Evolutionary conservation across 2,113 vertebrate species (phyloP).

Genomic region (Saccopteryx leptura): DNA sequence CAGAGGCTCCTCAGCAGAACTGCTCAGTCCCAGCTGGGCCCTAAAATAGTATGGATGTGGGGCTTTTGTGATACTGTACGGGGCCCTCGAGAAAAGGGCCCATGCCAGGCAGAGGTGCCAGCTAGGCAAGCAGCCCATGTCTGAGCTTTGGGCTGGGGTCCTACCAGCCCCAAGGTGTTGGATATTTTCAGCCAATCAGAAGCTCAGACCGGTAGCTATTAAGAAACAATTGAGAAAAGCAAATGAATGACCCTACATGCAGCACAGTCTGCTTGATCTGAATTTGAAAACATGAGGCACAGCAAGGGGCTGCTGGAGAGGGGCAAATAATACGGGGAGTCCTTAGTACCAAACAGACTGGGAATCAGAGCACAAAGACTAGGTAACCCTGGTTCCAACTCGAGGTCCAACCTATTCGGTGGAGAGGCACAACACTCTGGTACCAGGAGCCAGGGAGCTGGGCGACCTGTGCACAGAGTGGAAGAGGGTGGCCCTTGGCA

Average conservation of each 20-base stretch:
- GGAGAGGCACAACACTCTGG: background rate
- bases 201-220: background rate
- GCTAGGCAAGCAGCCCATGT: background rate
- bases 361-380: background rate
- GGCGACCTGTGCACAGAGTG: no score
- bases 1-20: background rate
- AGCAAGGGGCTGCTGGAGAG: background rate
- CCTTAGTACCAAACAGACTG: background rate
- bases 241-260: background rate
- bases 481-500: background rate
- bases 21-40: rapidly evolving
- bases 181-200: background rate
- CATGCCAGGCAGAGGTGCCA: background rate
- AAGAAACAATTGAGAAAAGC: background rate
- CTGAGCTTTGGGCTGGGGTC: background rate
- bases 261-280: background rate
- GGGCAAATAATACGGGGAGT: background rate
- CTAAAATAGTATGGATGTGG: background rate
- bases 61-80: background rate
- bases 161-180: background rate
- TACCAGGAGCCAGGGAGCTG: background rate
- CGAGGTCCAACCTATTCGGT: background rate
- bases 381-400: background rate
- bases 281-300: background rate
- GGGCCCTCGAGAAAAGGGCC: background rate